These are phyloP conservation scores for Tribolium castaneum DNA, from an alignment of 1,140 invertebrate genomes.

Conservation along the genomic window DNA sequence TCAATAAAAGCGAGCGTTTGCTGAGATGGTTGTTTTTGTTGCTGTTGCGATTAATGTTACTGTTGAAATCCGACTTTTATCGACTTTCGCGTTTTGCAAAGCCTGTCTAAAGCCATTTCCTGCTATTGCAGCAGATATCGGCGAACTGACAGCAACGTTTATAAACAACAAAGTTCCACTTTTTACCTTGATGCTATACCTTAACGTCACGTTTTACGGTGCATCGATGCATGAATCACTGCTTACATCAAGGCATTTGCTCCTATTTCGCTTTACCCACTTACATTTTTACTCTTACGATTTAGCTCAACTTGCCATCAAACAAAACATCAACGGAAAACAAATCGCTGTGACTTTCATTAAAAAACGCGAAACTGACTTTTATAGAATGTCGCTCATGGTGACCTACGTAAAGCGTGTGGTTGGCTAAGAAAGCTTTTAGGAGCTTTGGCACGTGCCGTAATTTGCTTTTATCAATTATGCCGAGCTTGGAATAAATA, in stretches of 20 bases:
- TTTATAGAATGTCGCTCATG: too few species aligned
- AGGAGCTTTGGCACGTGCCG: neutral
- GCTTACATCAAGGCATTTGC: neutral
- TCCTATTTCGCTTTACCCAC: neutral
- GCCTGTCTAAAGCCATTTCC: constrained; percentile 34
- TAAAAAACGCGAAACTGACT: neutral
- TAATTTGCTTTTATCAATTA: constrained; percentile 36
- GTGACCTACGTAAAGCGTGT: too few species aligned
- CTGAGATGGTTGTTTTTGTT: constrained; percentile 24
- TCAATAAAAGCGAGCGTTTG: constrained; percentile 21
- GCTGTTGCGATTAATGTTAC: constrained; percentile 26
- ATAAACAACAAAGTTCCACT: constrained; percentile 35
- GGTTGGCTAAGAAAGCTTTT: neutral
- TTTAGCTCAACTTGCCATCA: neutral
- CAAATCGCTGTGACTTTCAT: neutral
- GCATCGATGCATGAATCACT: constrained; percentile 29
- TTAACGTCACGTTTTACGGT: constrained; percentile 23
- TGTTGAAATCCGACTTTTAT: constrained; percentile 35
- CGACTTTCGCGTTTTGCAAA: constrained; percentile 34
- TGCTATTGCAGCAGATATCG: constrained; percentile 24
- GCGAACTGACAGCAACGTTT: constrained; percentile 25
- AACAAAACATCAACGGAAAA: too few species aligned
- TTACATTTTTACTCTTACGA: neutral
- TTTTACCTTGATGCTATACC: constrained; percentile 4
- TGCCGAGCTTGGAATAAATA: constrained; percentile 9